Evolutionary conservation across 1,140 invertebrate genomes (phyloP), one percentile per base, ranked within the genome.

Genomic region (Heliothis subflexa): DNA sequence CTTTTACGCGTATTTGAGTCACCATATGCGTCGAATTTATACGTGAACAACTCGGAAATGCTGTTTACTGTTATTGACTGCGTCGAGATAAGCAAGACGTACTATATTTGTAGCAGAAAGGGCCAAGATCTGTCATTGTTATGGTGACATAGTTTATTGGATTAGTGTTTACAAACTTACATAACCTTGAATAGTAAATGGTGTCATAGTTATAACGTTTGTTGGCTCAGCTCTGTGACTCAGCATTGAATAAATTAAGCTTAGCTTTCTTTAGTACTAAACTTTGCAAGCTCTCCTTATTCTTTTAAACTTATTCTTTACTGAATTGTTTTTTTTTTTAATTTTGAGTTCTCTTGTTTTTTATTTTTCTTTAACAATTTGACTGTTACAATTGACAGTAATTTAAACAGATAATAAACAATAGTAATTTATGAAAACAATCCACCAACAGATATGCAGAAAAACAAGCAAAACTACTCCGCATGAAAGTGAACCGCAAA

Each of bases 381-480:
- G n/a, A 16, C n/a, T 16, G 52, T 55, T 55, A 55, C 9, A n/a
- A 55, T 18, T n/a, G n/a, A 55, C 52, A 16, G 1, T 16, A 55
- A 16, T 16, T 1, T 55, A 45, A 12, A 66, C 3, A 13, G 3
- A 18, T 49, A 54, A 54, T 18, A 16, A 0, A 54, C 13, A 54
- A 16, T 0, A 14, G 0, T 9, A 5, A 54, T 54, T 1, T 3
- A 16, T 16, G 5, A n/a, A 16, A 33, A 28, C 3, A 45, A 74
- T 16, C 16, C 85, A 88, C 16, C 86, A 88, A 3, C 84, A 96
- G 96, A 86, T 97, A 96, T 93, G 93, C 95, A 78, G 96, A 97
- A 82, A 97, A 97, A 91, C 96, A 96, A 85, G 85, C 95, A 81
- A 95, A 96, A 82, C 88, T 96, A 80, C 91, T 96, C 82, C 93